Evolutionary conservation across 2,888 invertebrate genomes (phyloP).

Genomic region (Flexamia atlantica): DNA sequence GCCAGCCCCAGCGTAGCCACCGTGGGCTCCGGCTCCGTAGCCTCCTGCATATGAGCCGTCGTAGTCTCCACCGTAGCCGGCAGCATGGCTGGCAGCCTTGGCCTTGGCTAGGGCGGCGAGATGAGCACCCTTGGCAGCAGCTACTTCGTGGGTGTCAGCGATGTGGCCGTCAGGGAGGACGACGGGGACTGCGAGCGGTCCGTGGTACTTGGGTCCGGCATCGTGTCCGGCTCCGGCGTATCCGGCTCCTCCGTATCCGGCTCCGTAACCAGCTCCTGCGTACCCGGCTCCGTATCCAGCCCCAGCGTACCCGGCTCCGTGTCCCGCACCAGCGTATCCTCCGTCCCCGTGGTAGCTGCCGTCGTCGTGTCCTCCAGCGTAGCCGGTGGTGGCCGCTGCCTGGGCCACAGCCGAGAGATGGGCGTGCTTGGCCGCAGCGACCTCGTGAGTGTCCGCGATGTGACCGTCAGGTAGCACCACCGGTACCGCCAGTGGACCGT

Average conservation of each 20-base stretch:
- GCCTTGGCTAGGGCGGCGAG: slow-evolving; percentile 64
- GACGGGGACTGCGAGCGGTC: slow-evolving; percentile 61
- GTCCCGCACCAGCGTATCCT: slow-evolving; percentile 42
- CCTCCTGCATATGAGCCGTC: slow-evolving; percentile 48
- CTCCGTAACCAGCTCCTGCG: not conserved
- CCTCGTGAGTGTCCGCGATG: slow-evolving; percentile 63
- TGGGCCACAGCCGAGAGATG: slow-evolving; percentile 62
- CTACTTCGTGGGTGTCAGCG: slow-evolving; percentile 65
- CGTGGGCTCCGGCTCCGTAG: slow-evolving; percentile 63
- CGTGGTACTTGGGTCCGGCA: slow-evolving; percentile 44
- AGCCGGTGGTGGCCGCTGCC: slow-evolving; percentile 38
- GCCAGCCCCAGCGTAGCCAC: slow-evolving; percentile 33
- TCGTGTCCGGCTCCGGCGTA: slow-evolving; percentile 36
- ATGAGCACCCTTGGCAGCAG: slow-evolving; percentile 63
- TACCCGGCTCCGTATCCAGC: not conserved
- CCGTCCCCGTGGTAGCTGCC: slow-evolving; percentile 15
- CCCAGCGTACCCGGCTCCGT: slow-evolving; percentile 10
- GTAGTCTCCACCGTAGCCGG: slow-evolving; percentile 60
- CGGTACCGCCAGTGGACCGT: slow-evolving; percentile 58
- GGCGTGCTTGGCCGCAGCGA: slow-evolving; percentile 63
- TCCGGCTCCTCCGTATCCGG: not conserved
- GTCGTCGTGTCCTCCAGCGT: slow-evolving; percentile 33
- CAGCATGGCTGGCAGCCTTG: slow-evolving; percentile 67
- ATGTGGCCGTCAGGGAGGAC: slow-evolving; percentile 56
- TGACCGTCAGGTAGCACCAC: slow-evolving; percentile 54